phyloP scores from a whole-genome alignment of 1,140 invertebrate genomes.

The Subanguina moxae region DNA sequence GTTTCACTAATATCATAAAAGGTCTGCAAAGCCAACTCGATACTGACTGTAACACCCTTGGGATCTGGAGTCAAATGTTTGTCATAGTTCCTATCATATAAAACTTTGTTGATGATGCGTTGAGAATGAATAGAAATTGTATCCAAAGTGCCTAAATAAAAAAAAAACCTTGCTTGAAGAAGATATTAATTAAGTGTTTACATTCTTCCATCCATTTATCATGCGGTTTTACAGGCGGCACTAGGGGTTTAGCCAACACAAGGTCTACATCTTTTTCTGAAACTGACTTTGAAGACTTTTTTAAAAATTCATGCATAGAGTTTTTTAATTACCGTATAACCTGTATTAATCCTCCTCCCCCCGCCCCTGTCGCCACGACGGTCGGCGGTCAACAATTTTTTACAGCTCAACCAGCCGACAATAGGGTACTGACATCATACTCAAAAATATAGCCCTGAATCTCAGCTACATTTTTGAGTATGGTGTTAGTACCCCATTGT shows the following conservation, averaged over 20 bases:
- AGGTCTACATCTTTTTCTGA: background rate
- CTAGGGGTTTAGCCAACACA: background rate
- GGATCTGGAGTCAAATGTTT: conserved; percentile 28
- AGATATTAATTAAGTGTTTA: conserved; percentile 8
- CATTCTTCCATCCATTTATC: background rate
- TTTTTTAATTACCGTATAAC: too few relatives aligned
- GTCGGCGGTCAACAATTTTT: too few relatives aligned
- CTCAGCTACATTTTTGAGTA: too few relatives aligned
- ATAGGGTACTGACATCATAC: too few relatives aligned
- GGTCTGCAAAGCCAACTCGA: conserved; percentile 41
- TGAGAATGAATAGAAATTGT: conserved; percentile 12
- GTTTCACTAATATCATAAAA: conserved; percentile 26
- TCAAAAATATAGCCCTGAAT: too few relatives aligned
- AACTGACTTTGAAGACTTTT: too few relatives aligned
- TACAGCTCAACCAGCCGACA: too few relatives aligned
- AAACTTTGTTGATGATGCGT: conserved; percentile 8
- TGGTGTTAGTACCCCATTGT: too few relatives aligned
- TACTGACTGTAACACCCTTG: conserved; percentile 35
- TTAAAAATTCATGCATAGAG: too few relatives aligned
- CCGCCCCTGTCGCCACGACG: too few relatives aligned
- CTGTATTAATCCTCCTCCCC: too few relatives aligned
- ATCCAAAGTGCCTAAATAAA: conserved; percentile 11
- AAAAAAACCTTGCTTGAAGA: too few relatives aligned
- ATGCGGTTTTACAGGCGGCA: background rate
- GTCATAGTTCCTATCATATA: conserved; percentile 26